Evolutionary conservation across 1,140 invertebrate genomes (phyloP).

Genomic region (Drosophila lacertosa): DNA sequence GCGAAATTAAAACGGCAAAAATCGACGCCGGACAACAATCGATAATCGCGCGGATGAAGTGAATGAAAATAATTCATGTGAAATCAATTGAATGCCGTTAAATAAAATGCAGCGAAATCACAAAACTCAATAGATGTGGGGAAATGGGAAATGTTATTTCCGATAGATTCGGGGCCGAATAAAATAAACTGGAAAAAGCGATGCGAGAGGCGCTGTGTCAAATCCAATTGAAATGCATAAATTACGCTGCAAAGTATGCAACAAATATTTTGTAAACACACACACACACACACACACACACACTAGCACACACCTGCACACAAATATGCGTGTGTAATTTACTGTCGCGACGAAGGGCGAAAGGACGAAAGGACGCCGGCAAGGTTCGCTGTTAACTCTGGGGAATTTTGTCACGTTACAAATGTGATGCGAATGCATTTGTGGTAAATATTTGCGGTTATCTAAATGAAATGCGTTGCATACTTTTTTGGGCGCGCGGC

Average conservation of each 20-base stretch:
- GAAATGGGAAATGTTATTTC: conserved; percentile 33
- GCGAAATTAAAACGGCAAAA: neutral
- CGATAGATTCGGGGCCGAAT: conserved; percentile 5
- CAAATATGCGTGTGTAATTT: conserved; percentile 40
- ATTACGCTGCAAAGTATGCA: conserved; percentile 52
- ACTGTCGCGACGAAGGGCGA: neutral
- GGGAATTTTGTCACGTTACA: conserved; percentile 50
- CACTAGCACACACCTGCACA: neutral
- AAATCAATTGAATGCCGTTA: conserved; percentile 21
- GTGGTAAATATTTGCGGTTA: conserved; percentile 81
- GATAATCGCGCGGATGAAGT: neutral
- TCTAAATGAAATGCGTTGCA: conserved; percentile 77
- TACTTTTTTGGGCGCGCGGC: conserved; percentile 39
- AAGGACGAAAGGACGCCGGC: neutral
- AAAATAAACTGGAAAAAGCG: conserved; percentile 31
- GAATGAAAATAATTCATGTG: conserved; percentile 10
- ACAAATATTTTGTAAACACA: conserved; percentile 46
- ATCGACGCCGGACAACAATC: neutral
- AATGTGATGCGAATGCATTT: conserved; percentile 62
- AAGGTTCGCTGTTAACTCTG: conserved; percentile 4
- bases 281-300: neutral
- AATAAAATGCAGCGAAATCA: neutral
- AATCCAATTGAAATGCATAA: conserved; percentile 57
- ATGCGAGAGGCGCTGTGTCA: conserved; percentile 7
- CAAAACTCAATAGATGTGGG: conserved; percentile 21